These are phyloP conservation scores for Disparrhopalites patrizii DNA, from an alignment of 2,888 invertebrate species.

Conservation along the genomic window DNA sequence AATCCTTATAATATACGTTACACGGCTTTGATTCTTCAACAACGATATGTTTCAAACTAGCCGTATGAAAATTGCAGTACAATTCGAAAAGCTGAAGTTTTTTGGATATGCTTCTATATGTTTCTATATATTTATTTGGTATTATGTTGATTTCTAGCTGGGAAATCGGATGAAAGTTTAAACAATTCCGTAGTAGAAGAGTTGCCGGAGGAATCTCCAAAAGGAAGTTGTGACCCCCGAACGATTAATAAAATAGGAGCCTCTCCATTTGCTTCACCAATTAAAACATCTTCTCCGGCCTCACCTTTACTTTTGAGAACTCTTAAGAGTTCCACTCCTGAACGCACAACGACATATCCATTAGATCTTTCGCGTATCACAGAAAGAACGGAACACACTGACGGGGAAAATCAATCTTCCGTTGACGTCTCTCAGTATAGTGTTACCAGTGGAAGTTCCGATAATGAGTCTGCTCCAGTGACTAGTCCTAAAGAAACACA, in stretches of 20 bases:
- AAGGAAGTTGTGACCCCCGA: constrained; percentile 1
- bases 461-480: not conserved
- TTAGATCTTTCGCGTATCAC: constrained; percentile 46
- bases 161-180: constrained; percentile 39
- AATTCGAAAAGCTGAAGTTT: no score
- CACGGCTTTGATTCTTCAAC: no score
- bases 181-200: constrained; percentile 36
- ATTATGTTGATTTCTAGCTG: constrained; percentile 21
- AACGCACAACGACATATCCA: constrained; percentile 11
- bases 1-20: not conserved
- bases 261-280: constrained; percentile 16
- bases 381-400: constrained; percentile 43
- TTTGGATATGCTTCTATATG: not conserved
- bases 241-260: not conserved
- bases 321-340: constrained; percentile 20
- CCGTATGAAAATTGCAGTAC: no score
- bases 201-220: constrained; percentile 33
- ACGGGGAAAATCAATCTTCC: constrained; percentile 24
- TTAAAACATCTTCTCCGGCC: constrained; percentile 20
- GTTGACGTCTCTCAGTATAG: constrained; percentile 20
- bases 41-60: no score
- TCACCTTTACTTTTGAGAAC: constrained; percentile 23
- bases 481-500: not conserved
- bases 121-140: not conserved
- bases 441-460: not conserved